Evolutionary conservation across 2,888 invertebrate species (phyloP), one percentile per base, ranked within the genome.

Genomic region (Escarpia spicata): DNA sequence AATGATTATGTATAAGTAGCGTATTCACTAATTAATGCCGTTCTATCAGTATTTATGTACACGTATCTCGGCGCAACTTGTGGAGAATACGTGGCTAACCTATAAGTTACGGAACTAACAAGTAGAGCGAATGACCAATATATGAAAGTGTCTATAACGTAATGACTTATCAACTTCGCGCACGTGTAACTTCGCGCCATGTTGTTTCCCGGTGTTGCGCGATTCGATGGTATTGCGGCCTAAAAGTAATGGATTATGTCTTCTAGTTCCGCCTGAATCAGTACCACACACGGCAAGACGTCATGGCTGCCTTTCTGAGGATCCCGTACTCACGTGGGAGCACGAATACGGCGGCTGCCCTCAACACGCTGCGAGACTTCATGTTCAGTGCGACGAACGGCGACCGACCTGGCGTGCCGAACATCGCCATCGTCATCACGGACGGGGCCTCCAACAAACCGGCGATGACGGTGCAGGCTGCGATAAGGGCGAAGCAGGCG

Each of bases 361-460:
- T 96, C 0, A 93, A 94, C 75, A 75, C 75, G 26, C 75, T 75
- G 19, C 19, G 75, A 15, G 75, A 75, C 75, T 75, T 75, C n/a
- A 93, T 94, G 93, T 94, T 94, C 92, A 93, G 91, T n/a, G 4
- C 92, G n/a, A 8, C n/a, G 8, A 93, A 92, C 44, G 94, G 94
- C 10, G 94, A 93, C 43, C 58, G 94, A 19, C 31, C 75, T 10
- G 94, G 93, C 8, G 94, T 92, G 19, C 44, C 26, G 19, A 94
- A 93, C 92, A 44, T 92, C 94, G 95, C 43, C 43, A 92, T 94
- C 9, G 58, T 94, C 6, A 44, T 96, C 9, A 95, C 96, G 2
- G 96, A 96, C 92, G 96, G 96, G 6, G 92, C 94, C 45, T 95
- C 95, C 1, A 96, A 96, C 93, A 93, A 96, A 43, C 94, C 95